Conservation (phyloP, 2,888 invertebrate genomes). For the Calameuta idolon region DNA sequence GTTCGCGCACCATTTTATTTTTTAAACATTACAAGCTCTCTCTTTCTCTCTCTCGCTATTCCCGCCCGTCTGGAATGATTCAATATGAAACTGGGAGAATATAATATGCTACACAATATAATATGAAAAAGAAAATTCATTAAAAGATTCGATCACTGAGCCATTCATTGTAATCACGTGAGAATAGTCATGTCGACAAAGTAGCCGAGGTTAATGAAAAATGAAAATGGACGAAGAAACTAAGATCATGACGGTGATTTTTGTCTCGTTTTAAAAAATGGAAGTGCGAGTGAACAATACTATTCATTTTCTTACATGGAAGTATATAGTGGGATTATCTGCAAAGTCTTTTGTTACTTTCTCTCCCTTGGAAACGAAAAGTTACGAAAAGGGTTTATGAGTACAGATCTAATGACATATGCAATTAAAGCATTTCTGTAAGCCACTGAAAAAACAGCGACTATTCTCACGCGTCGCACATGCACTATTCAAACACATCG, state of each 20-base stretch:
- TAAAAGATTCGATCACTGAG: background rate
- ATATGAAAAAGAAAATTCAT: background rate
- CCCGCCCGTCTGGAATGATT: constrained; percentile 52
- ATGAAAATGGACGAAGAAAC: background rate
- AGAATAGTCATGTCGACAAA: background rate
- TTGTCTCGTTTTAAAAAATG: background rate
- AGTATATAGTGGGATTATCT: background rate
- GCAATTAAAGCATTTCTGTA: background rate
- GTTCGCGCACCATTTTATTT: background rate
- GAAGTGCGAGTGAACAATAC: background rate
- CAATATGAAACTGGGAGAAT: constrained; percentile 41
- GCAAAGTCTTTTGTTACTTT: background rate
- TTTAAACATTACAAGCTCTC: constrained; percentile 16
- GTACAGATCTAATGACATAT: background rate
- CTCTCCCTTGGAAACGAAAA: background rate
- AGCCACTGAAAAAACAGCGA: background rate
- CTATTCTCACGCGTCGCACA: background rate
- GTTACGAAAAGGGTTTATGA: background rate
- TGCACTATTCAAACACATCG: background rate
- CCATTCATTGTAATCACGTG: background rate
- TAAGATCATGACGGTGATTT: background rate
- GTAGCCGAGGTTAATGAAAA: background rate
- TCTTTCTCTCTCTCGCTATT: constrained; percentile 28
- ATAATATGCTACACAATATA: background rate
- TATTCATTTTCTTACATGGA: background rate